Conservation (phyloP, 2,797 vertebrate genomes). For the Gobionotothen gibberifrons region DNA sequence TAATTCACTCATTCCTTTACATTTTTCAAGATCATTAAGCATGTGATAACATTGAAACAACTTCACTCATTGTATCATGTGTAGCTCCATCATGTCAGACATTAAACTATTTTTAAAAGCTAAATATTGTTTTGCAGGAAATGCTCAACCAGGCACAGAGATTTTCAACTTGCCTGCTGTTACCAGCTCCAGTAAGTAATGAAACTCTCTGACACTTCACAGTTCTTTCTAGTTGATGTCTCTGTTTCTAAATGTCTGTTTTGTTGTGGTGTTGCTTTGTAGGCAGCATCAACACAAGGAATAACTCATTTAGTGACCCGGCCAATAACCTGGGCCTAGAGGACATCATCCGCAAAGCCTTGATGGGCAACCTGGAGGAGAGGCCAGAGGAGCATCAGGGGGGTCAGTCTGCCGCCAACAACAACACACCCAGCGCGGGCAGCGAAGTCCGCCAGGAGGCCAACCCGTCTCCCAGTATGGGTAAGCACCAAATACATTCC, state of each 20-base stretch:
- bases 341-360: slow-evolving; percentile 98
- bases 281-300: slow-evolving; percentile 93
- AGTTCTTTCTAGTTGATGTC: neutral
- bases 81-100: neutral
- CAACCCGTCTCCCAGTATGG: slow-evolving; percentile 93
- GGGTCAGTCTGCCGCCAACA: slow-evolving; percentile 79
- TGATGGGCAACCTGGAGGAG: slow-evolving; percentile 98
- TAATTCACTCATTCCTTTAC: neutral
- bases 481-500: slow-evolving; percentile 69
- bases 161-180: slow-evolving; percentile 99
- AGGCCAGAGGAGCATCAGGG: slow-evolving; percentile 92
- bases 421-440: slow-evolving; percentile 72
- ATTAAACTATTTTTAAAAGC: slow-evolving; percentile 1
- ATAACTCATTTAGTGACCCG: slow-evolving; percentile 95
- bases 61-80: neutral
- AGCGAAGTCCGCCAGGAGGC: slow-evolving; percentile 90
- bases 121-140: slow-evolving; percentile 84
- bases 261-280: slow-evolving; percentile 51
- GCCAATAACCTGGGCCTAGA: slow-evolving; percentile 97
- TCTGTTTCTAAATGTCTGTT: slow-evolving; percentile 24
- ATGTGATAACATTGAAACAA: slow-evolving; percentile 8
- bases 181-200: slow-evolving; percentile 92
- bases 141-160: slow-evolving; percentile 97
- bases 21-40: slow-evolving; percentile 16
- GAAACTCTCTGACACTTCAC: neutral